A percentile compares a stretch with the other conserved stretches of the same genome.
Conservation (phyloP, 1,140 invertebrate species). For the Saccostrea glomerata region DNA sequence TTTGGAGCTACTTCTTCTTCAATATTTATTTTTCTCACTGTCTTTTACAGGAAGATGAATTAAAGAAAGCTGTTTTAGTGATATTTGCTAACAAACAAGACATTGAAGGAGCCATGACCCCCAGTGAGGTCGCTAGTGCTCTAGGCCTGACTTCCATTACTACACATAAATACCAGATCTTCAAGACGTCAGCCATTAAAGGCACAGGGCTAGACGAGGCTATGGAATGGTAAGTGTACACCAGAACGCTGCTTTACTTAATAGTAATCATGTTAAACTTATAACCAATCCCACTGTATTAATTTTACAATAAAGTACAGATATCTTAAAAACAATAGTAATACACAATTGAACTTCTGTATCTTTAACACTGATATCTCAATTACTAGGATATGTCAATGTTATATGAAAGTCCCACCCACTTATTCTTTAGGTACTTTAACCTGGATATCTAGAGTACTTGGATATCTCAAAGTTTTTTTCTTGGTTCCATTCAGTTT, state of each 20-base stretch:
- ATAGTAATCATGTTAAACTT: neutral
- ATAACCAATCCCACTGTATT: too few relatives aligned
- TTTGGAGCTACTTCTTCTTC: too few relatives aligned
- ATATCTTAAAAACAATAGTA: too few relatives aligned
- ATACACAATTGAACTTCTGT: too few relatives aligned
- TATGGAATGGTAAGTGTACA: constrained; percentile 92
- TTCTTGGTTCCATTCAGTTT: too few relatives aligned
- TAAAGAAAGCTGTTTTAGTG: constrained; percentile 95
- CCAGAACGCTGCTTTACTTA: neutral
- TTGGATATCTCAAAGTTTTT: too few relatives aligned
- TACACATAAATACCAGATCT: constrained; percentile 99
- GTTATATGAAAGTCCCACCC: too few relatives aligned
- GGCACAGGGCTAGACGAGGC: constrained; percentile 99
- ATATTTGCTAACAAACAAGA: constrained; percentile 99
- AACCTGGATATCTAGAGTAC: too few relatives aligned
- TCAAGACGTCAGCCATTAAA: constrained; percentile 98
- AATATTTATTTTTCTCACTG: constrained; percentile 43
- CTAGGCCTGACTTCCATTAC: constrained; percentile 95
- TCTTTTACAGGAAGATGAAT: constrained; percentile 92
- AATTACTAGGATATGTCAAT: too few relatives aligned
- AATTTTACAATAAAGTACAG: too few relatives aligned
- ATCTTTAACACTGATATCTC: too few relatives aligned
- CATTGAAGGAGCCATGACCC: constrained; percentile 96
- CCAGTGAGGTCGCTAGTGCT: constrained; percentile 97
- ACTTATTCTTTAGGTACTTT: too few relatives aligned